phyloP scores from a whole-genome alignment of 2,797 vertebrate genomes.

The Aphelocoma californica region DNA sequence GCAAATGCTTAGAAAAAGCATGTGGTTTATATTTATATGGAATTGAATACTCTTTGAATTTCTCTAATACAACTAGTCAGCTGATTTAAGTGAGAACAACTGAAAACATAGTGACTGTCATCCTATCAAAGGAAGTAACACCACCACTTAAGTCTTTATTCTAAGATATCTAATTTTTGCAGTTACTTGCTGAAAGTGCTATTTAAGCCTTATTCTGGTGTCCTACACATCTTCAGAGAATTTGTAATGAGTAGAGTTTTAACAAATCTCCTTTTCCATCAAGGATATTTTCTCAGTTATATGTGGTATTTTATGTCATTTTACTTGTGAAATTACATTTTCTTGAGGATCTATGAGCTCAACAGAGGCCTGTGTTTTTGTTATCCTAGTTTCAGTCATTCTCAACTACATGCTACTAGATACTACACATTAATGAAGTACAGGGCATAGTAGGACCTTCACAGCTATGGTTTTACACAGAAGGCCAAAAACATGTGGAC shows the following conservation, averaged over 20 bases:
- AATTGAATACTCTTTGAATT: not conserved
- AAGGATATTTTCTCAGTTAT: not conserved
- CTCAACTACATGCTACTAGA: not conserved
- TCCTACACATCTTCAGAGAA: not conserved
- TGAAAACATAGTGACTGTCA: not conserved
- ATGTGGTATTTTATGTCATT: not conserved
- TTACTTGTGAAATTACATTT: not conserved
- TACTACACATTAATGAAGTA: not conserved
- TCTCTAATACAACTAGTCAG: not conserved
- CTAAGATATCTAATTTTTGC: not conserved
- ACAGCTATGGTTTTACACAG: not conserved
- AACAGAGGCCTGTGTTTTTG: not conserved
- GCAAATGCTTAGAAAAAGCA: not conserved
- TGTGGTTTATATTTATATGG: not conserved
- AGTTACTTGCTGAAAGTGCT: not conserved
- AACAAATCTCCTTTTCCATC: not conserved
- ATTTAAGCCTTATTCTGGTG: conserved; percentile 2
- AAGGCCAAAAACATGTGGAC: not conserved
- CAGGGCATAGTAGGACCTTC: not conserved
- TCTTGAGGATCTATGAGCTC: not conserved
- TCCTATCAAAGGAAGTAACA: not conserved
- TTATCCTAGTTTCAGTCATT: not conserved
- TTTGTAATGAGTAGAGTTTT: not conserved
- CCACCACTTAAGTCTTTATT: conserved; percentile 1
- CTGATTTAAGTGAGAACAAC: not conserved